These are phyloP conservation scores for Eristalinus aeneus DNA, from an alignment of 2,888 invertebrate species.

Conservation along the genomic window DNA sequence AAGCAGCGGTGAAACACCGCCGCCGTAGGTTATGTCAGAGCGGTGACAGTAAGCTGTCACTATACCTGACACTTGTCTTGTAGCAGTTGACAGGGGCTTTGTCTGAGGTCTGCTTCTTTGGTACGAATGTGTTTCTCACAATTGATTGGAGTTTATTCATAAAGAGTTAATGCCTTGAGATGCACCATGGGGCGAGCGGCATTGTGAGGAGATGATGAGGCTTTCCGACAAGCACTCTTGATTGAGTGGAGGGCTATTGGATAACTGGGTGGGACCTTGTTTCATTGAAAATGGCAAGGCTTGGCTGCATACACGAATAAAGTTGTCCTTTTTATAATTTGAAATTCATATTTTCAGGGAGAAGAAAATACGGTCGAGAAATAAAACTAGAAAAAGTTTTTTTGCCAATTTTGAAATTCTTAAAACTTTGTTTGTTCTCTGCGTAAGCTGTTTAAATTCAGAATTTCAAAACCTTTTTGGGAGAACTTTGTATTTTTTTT, in stretches of 20 bases:
- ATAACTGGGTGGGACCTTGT: not conserved
- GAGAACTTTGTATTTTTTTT: no score
- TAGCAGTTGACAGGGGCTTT: not conserved
- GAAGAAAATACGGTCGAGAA: no score
- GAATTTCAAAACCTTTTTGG: no score
- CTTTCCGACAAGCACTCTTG: not conserved
- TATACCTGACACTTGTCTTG: not conserved
- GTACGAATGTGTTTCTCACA: not conserved
- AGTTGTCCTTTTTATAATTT: no score
- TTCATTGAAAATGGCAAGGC: not conserved
- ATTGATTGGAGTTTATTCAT: not conserved
- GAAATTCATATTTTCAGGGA: no score
- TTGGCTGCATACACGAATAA: no score
- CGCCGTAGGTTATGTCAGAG: not conserved
- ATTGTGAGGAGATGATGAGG: not conserved
- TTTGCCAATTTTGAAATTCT: no score
- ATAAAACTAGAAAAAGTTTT: no score
- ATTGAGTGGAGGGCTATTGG: not conserved
- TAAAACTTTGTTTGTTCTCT: no score
- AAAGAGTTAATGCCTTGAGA: not conserved
- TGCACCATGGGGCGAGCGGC: not conserved
- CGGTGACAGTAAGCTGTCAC: not conserved
- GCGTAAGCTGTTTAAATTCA: no score
- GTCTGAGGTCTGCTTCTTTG: not conserved
- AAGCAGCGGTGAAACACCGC: not conserved